phyloP scores from a whole-genome alignment of 2,797 vertebrate species.

The Botia kubotai region DNA sequence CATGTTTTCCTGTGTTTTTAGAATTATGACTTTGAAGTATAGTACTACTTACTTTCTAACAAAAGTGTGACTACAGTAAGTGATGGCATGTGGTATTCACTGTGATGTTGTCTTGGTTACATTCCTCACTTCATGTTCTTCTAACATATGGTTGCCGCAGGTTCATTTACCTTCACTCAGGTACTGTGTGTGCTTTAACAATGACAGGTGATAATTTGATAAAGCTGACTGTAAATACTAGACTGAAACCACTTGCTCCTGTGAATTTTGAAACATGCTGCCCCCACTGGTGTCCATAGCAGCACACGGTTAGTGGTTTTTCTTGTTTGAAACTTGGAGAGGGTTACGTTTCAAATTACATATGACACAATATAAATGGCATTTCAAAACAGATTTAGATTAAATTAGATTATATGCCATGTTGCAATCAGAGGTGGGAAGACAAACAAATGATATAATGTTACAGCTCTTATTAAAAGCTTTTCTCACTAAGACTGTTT shows the following conservation, averaged over 20 bases:
- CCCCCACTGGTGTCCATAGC: not conserved
- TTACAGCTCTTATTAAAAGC: slow-evolving; percentile 35
- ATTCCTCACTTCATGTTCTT: slow-evolving; percentile 28
- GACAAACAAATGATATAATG: slow-evolving; percentile 32
- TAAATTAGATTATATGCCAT: slow-evolving; percentile 21
- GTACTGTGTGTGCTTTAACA: slow-evolving; percentile 34
- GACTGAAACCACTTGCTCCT: slow-evolving; percentile 13
- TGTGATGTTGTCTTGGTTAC: slow-evolving; percentile 42
- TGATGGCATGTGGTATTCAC: slow-evolving; percentile 16
- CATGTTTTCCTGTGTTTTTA: too few species aligned
- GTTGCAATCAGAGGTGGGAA: slow-evolving; percentile 14
- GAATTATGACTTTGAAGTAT: too few species aligned
- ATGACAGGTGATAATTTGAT: slow-evolving; percentile 45
- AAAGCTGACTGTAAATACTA: slow-evolving; percentile 22
- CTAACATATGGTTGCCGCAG: not conserved
- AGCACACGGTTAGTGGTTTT: slow-evolving; percentile 21
- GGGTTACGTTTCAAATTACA: slow-evolving; percentile 18
- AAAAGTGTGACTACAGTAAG: not conserved
- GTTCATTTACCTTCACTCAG: not conserved
- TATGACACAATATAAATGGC: slow-evolving; percentile 7
- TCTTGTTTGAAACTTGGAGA: slow-evolving; percentile 38
- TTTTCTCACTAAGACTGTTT: slow-evolving; percentile 18
- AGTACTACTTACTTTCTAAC: not conserved
- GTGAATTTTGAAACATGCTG: slow-evolving; percentile 7
- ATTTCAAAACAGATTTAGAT: slow-evolving; percentile 40